Conservation (phyloP, 2,113 vertebrate species). For the Perca flavescens region DNA sequence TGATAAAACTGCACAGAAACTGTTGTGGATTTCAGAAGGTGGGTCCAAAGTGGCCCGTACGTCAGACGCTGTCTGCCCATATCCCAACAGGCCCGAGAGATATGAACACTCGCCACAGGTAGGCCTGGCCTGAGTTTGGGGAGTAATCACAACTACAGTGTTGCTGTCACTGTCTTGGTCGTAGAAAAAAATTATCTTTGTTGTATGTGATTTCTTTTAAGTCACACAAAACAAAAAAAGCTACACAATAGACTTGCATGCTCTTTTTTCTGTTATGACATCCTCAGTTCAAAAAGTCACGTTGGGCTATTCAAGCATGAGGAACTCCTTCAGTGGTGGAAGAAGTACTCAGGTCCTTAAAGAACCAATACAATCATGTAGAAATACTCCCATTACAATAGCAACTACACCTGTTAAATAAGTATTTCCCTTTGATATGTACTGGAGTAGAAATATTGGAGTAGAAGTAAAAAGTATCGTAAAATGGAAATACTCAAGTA, state of each 20-base stretch:
- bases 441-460: neutral
- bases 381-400: neutral
- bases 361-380: neutral
- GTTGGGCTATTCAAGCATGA: neutral
- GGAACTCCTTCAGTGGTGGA: neutral
- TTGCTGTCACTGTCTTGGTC: neutral
- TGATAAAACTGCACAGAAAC: conserved; percentile 84
- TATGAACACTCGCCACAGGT: conserved; percentile 85
- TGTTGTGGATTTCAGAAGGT: conserved; percentile 84
- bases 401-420: neutral
- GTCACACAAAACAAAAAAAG: neutral
- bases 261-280: neutral
- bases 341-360: no score
- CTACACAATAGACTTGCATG: neutral
- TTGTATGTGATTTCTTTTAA: neutral
- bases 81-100: conserved; percentile 83
- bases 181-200: neutral
- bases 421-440: neutral
- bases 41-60: conserved; percentile 79
- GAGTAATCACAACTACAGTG: neutral
- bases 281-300: neutral
- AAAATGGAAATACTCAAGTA: neutral
- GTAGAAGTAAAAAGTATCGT: neutral
- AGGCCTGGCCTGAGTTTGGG: neutral
- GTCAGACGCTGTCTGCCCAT: conserved; percentile 80